Percentiles rank a stretch among this genome's conserved stretches.
These are phyloP conservation scores for Agrochola lota DNA, from an alignment of 2,888 invertebrate species.

Conservation along the genomic window DNA sequence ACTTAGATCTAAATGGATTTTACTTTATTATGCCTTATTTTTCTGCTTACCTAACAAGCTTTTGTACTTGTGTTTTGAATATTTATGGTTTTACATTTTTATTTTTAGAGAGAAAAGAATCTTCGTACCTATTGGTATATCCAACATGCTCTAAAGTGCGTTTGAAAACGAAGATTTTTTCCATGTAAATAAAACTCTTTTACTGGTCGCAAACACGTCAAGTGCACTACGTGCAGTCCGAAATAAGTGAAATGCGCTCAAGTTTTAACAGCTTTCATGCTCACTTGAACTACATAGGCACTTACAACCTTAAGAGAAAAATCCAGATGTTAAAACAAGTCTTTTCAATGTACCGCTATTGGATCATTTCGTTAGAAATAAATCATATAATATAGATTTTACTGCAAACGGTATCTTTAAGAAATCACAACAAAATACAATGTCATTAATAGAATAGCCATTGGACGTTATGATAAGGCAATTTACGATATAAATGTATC, in stretches of 20 bases:
- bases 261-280: slow-evolving; percentile 56
- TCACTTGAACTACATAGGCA: slow-evolving; percentile 43
- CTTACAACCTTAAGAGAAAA: slow-evolving; percentile 44
- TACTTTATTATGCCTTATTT: slow-evolving; percentile 36
- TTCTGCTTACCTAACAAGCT: slow-evolving; percentile 16
- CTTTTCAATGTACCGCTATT: neutral
- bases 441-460: slow-evolving; percentile 52
- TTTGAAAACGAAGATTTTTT: slow-evolving; percentile 34
- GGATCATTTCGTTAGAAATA: neutral
- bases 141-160: neutral
- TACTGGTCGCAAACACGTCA: slow-evolving; percentile 40
- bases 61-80: slow-evolving; percentile 16
- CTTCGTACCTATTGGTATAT: neutral
- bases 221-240: slow-evolving; percentile 28
- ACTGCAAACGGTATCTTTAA: slow-evolving; percentile 34
- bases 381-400: neutral
- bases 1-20: slow-evolving; percentile 58
- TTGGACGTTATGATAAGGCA: slow-evolving; percentile 50
- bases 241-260: slow-evolving; percentile 48
- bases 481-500: slow-evolving; percentile 61
- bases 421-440: slow-evolving; percentile 54
- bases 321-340: slow-evolving; percentile 23
- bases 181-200: slow-evolving; percentile 42
- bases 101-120: neutral
- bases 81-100: slow-evolving; percentile 9